phyloP scores from a whole-genome alignment of 2,888 invertebrate genomes.

The Eumacrocentrus americanus region DNA sequence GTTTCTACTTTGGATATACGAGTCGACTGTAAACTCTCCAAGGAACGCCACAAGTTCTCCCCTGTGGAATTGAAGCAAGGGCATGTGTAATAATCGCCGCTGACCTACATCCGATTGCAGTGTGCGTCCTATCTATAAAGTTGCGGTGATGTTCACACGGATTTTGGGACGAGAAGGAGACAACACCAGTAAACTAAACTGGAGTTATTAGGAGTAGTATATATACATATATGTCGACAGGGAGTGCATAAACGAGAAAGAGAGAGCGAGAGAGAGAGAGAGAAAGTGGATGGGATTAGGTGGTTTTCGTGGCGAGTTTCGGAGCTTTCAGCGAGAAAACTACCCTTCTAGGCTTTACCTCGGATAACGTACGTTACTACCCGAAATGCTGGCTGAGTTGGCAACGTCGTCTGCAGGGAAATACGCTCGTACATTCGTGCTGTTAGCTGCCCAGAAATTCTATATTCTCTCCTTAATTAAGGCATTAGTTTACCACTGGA shows the following conservation, averaged over 20 bases:
- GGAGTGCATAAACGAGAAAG: not conserved
- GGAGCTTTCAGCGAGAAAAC: slow-evolving; percentile 18
- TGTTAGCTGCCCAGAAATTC: slow-evolving; percentile 14
- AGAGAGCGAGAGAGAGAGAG: too few species aligned
- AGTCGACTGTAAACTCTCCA: not conserved
- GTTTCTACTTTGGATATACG: slow-evolving; percentile 6
- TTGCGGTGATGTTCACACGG: not conserved
- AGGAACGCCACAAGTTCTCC: not conserved
- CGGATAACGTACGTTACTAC: not conserved
- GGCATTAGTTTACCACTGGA: slow-evolving; percentile 10
- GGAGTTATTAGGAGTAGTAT: not conserved
- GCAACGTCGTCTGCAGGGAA: slow-evolving; percentile 5
- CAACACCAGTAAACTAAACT: slow-evolving; percentile 11
- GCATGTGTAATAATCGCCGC: slow-evolving; percentile 31
- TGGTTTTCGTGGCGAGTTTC: slow-evolving; percentile 25
- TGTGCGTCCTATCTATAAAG: not conserved
- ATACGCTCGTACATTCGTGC: slow-evolving; percentile 10
- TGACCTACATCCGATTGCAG: slow-evolving; percentile 28
- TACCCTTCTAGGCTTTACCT: not conserved
- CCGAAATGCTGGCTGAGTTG: not conserved
- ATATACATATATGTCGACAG: not conserved
- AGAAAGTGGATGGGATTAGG: slow-evolving; percentile 21
- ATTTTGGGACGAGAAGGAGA: not conserved
- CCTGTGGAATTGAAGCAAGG: not conserved
- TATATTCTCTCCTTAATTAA: slow-evolving; percentile 16